Conservation (phyloP, 2,888 invertebrate species). For the Rapana venosa region DNA sequence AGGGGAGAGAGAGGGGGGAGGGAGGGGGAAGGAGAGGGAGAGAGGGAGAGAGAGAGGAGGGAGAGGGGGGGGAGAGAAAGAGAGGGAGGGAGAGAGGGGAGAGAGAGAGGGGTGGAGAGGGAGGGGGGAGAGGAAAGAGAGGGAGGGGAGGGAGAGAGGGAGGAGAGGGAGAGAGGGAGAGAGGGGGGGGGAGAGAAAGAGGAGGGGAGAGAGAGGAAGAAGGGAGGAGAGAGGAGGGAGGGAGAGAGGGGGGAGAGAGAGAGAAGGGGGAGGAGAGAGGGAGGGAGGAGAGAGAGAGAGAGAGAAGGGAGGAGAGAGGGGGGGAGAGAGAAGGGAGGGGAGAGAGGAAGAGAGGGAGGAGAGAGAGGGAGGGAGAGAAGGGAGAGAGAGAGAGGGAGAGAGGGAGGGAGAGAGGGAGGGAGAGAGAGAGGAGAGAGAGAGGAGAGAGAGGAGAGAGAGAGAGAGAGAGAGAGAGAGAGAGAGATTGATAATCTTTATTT, state of each 20-base stretch:
- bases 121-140: no score
- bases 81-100: conserved; percentile 36
- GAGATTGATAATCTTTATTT: no score
- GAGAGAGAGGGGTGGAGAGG: no score
- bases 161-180: no score
- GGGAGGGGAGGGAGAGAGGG: no score
- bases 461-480: no score
- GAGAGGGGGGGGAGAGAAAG: conserved; percentile 30
- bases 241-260: conserved; percentile 3
- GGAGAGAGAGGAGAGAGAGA: no score
- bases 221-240: background rate
- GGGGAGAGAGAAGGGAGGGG: background rate
- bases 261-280: conserved; percentile 23
- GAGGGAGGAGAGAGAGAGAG: conserved; percentile 34
- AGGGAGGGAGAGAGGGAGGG: no score
- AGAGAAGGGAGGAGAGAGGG: conserved; percentile 34
- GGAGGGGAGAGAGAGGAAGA: background rate
- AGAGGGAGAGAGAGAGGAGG: background rate
- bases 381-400: no score
- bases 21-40: background rate
- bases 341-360: background rate
- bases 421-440: no score
- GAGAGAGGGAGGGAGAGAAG: no score
- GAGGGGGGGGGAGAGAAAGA: no score
- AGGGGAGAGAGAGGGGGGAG: background rate